A percentile compares a stretch with the other conserved stretches of the same genome.
These are phyloP conservation scores for Erynnis tages DNA, from an alignment of 2,888 invertebrate species.

Conservation along the genomic window DNA sequence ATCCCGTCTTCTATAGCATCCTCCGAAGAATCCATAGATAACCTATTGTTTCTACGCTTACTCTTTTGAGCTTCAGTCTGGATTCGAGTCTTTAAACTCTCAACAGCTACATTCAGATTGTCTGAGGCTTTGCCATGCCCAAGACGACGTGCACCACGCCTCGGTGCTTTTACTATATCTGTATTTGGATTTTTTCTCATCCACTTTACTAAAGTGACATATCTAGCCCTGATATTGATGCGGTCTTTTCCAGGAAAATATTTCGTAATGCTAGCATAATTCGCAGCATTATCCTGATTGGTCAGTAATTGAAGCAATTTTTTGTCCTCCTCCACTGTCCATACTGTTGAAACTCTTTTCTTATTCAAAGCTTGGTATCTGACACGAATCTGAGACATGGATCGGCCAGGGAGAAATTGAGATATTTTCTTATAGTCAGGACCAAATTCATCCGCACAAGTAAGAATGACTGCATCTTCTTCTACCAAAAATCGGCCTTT, in stretches of 20 bases:
- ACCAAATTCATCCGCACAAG: conserved; percentile 83
- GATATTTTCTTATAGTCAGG: conserved; percentile 81
- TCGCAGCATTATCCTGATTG: conserved; percentile 58
- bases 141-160: conserved; percentile 56
- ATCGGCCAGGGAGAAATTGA: conserved; percentile 82
- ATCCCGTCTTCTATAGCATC: conserved; percentile 58
- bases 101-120: conserved; percentile 58
- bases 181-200: conserved; percentile 68
- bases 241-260: conserved; percentile 79
- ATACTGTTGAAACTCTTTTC: conserved; percentile 67
- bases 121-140: conserved; percentile 48
- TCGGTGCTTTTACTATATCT: conserved; percentile 58
- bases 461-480: conserved; percentile 85
- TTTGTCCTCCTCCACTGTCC: conserved; percentile 84
- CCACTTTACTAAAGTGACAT: conserved; percentile 75
- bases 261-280: conserved; percentile 69
- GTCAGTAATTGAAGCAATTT: conserved; percentile 79
- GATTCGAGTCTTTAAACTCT: conserved; percentile 58
- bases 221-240: conserved; percentile 83
- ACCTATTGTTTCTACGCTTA: conserved; percentile 43
- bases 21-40: conserved; percentile 47
- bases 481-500: conserved; percentile 84
- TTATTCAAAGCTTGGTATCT: conserved; percentile 79
- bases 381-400: conserved; percentile 81
- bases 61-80: conserved; percentile 47